phyloP scores from a whole-genome alignment of 2,113 vertebrate species.

The Heterochromis multidens region DNA sequence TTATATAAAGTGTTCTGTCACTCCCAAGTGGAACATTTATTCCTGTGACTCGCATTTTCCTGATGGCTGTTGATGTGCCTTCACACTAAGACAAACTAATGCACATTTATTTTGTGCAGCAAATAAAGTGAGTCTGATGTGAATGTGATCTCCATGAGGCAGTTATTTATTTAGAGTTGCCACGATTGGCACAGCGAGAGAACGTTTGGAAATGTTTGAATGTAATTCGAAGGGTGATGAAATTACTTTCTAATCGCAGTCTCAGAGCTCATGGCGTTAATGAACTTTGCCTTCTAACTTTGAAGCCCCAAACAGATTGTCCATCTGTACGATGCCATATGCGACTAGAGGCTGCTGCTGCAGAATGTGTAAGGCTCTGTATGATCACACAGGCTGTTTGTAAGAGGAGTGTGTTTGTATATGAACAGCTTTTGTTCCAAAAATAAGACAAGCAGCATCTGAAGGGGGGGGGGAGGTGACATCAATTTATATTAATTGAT shows the following conservation, averaged over 20 bases:
- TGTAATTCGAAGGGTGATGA: slow-evolving; percentile 55
- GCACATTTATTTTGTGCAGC: neutral
- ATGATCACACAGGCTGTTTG: slow-evolving; percentile 23
- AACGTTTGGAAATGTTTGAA: slow-evolving; percentile 39
- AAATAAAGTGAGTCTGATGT: neutral
- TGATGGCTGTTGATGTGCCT: neutral
- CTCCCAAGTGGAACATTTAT: neutral
- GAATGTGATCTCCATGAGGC: neutral
- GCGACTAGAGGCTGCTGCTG: slow-evolving; percentile 35
- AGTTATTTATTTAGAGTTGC: slow-evolving; percentile 4
- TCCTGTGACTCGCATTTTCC: neutral
- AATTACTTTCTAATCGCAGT: slow-evolving; percentile 53
- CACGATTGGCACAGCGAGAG: slow-evolving; percentile 10
- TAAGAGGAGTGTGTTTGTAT: slow-evolving; percentile 19
- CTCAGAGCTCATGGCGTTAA: slow-evolving; percentile 51
- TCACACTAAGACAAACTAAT: neutral
- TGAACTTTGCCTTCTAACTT: slow-evolving; percentile 65
- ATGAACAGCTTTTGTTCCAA: slow-evolving; percentile 41
- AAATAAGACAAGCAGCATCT: slow-evolving; percentile 12
- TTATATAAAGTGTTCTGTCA: neutral
- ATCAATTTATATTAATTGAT: slow-evolving; percentile 32
- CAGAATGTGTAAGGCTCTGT: slow-evolving; percentile 16
- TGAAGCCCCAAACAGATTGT: slow-evolving; percentile 62
- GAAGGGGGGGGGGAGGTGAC: neutral
- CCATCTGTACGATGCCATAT: slow-evolving; percentile 64